A percentile compares a stretch with the other conserved stretches of the same genome.
Evolutionary conservation across 2,888 invertebrate genomes (phyloP).

Genomic region (Antitype chi): DNA sequence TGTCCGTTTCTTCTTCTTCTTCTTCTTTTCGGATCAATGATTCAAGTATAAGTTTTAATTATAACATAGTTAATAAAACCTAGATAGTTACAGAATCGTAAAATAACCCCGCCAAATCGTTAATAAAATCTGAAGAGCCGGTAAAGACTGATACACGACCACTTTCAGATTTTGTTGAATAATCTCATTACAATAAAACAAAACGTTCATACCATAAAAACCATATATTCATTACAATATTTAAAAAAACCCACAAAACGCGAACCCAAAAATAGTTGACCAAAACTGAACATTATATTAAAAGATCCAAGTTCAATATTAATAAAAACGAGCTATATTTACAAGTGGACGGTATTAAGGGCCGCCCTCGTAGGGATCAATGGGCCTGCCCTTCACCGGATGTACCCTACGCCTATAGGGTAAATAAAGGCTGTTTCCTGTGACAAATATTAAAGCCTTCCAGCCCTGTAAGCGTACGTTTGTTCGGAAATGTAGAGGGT

Average conservation of each 20-base stretch:
- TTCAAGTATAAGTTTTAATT: neutral
- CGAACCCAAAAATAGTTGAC: slow-evolving; percentile 14
- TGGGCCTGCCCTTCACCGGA: slow-evolving; percentile 82
- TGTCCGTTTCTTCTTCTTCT: too few relatives aligned
- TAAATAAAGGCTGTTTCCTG: slow-evolving; percentile 85
- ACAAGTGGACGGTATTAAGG: slow-evolving; percentile 79
- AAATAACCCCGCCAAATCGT: too few relatives aligned
- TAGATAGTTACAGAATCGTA: neutral
- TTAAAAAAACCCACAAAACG: neutral
- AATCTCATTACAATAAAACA: neutral
- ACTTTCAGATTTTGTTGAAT: neutral
- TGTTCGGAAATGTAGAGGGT: slow-evolving; percentile 60
- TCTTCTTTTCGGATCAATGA: neutral
- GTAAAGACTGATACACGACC: neutral
- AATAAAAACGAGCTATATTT: slow-evolving; percentile 79
- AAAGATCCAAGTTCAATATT: slow-evolving; percentile 72
- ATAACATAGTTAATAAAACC: neutral
- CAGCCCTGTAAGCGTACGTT: slow-evolving; percentile 63
- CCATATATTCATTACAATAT: too few relatives aligned
- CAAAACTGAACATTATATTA: slow-evolving; percentile 21
- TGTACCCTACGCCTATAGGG: slow-evolving; percentile 76
- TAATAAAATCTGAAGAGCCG: too few relatives aligned
- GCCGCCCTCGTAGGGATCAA: slow-evolving; percentile 78
- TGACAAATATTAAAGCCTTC: slow-evolving; percentile 82
- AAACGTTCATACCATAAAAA: neutral